Percentiles rank a stretch among this genome's conserved stretches.
These are phyloP conservation scores for Ellobius talpinus DNA, from an alignment of 2,113 vertebrate genomes.

Conservation along the genomic window DNA sequence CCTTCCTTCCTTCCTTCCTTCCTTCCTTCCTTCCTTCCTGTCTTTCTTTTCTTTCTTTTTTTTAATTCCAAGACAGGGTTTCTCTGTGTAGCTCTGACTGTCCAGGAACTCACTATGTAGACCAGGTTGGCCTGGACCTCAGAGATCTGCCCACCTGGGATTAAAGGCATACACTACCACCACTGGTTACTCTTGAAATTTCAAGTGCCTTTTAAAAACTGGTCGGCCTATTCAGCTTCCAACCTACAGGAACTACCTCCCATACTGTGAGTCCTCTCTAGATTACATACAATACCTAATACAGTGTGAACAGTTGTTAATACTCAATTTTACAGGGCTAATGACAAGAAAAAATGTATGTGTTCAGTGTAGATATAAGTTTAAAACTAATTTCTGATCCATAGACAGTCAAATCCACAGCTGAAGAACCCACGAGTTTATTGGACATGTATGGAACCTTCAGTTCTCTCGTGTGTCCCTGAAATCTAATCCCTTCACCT, in stretches of 20 bases:
- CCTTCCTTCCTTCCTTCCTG: rapidly evolving
- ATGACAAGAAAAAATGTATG: background rate
- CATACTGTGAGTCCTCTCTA: background rate
- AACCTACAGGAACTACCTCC: background rate
- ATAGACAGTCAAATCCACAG: background rate
- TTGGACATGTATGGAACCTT: background rate
- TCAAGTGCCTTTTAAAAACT: background rate
- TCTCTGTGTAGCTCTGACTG: background rate
- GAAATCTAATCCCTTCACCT: background rate
- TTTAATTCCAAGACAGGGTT: background rate
- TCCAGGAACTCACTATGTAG: background rate
- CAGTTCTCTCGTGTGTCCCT: background rate
- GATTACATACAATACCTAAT: background rate
- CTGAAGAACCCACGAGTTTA: background rate
- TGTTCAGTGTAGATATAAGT: background rate
- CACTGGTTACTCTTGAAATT: background rate
- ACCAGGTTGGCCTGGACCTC: background rate
- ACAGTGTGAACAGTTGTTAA: background rate
- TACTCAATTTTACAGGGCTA: background rate
- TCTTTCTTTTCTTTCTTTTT: background rate
- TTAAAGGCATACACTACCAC: background rate
- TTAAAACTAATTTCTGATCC: background rate
- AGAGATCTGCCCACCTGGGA: background rate
- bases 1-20: background rate
- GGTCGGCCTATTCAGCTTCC: background rate